phyloP scores from a whole-genome alignment of 2,888 invertebrate species.

The Brenthis hecate region DNA sequence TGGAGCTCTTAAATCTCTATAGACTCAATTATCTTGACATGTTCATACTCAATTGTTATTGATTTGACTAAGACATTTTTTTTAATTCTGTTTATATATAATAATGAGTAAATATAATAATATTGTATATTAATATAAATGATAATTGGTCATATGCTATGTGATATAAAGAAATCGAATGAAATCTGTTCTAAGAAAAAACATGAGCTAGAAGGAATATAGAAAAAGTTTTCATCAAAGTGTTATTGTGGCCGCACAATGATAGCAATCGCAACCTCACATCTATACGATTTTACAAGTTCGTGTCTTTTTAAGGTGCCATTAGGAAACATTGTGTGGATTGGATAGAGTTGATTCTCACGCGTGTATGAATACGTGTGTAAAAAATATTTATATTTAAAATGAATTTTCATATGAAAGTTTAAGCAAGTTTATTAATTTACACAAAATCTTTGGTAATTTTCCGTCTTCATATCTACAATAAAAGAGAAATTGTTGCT shows the following conservation, averaged over 20 bases:
- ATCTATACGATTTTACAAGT: constrained; percentile 24
- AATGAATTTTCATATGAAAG: no score
- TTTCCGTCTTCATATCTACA: neutral
- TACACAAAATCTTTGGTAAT: neutral
- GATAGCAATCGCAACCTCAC: constrained; percentile 54
- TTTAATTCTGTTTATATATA: no score
- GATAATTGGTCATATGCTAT: no score
- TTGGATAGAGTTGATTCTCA: neutral
- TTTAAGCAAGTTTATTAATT: no score
- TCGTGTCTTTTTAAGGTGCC: constrained; percentile 9
- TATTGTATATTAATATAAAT: no score
- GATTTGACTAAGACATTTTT: no score
- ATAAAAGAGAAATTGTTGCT: constrained; percentile 2
- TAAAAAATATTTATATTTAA: no score
- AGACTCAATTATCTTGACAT: no score
- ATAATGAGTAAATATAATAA: no score
- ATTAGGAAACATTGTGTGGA: constrained; percentile 18
- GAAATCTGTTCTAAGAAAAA: constrained; percentile 33
- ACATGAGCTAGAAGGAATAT: constrained; percentile 34
- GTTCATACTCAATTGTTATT: no score
- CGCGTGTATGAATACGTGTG: no score
- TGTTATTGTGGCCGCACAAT: constrained; percentile 66
- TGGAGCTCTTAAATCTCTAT: no score
- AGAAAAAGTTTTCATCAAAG: constrained; percentile 60
- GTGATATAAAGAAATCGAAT: constrained; percentile 27